Percentiles rank a stretch among this genome's conserved stretches.
Conservation (phyloP, 2,888 invertebrate genomes). For the Antheraea assamensis region DNA sequence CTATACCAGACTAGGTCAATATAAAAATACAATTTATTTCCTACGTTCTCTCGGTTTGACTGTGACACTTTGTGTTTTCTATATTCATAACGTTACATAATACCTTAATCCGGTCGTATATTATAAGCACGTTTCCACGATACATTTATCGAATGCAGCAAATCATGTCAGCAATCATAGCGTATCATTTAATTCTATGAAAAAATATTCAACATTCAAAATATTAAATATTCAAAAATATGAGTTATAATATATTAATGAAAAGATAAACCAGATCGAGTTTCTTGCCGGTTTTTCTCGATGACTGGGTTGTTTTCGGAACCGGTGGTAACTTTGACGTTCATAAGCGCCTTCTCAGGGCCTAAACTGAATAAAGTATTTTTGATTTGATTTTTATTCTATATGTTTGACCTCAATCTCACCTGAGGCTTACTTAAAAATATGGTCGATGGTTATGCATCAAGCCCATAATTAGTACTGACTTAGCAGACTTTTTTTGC, state of each 20-base stretch:
- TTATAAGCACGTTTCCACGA: neutral
- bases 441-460: neutral
- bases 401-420: neutral
- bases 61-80: neutral
- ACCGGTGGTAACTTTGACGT: no score
- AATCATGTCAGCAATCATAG: neutral
- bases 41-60: neutral
- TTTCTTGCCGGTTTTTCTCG: no score
- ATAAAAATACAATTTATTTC: neutral
- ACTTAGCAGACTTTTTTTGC: neutral
- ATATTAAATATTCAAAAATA: no score
- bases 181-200: neutral
- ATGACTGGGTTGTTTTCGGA: no score
- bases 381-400: no score
- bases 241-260: no score
- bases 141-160: neutral
- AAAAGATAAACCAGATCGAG: no score
- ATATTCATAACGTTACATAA: neutral
- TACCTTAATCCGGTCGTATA: neutral
- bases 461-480: neutral
- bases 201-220: no score
- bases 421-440: neutral
- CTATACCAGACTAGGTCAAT: constrained; percentile 7
- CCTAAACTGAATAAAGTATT: no score
- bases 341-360: no score